Evolutionary conservation across 2,113 vertebrate genomes (phyloP).

Genomic region (Nanorana parkeri): DNA sequence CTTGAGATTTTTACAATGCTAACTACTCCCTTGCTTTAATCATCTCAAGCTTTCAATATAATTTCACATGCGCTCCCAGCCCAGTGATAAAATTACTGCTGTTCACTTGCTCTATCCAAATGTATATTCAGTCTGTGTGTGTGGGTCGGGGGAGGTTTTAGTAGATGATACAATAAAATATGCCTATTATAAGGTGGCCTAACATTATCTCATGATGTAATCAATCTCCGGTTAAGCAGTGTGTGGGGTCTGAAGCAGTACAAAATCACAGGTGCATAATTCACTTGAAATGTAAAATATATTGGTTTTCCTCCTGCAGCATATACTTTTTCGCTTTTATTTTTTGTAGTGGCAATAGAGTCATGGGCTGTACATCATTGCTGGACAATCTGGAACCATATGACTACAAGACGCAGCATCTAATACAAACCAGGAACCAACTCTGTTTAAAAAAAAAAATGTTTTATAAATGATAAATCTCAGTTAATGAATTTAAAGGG

Average conservation of each 20-base stretch:
- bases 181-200: constrained; percentile 9
- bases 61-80: constrained; percentile 20
- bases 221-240: not conserved
- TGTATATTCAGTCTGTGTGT: constrained; percentile 9
- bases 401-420: too few relatives aligned
- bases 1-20: constrained; percentile 30
- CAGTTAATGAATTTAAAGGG: too few relatives aligned
- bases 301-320: not conserved
- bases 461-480: too few relatives aligned
- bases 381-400: too few relatives aligned
- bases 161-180: constrained; percentile 34
- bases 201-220: constrained; percentile 19
- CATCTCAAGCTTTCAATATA: constrained; percentile 26
- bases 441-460: too few relatives aligned
- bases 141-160: constrained; percentile 2
- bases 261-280: not conserved
- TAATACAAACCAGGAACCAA: too few relatives aligned
- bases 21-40: constrained; percentile 26
- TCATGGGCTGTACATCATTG: too few relatives aligned
- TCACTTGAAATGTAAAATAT: not conserved
- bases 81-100: constrained; percentile 11
- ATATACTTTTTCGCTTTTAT: not conserved
- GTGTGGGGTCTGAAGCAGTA: not conserved
- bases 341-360: too few relatives aligned
- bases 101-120: not conserved